Base-by-base conservation (phyloP, 2,888 invertebrate genomes). In the Hirtodrosophila cameraria region DNA sequence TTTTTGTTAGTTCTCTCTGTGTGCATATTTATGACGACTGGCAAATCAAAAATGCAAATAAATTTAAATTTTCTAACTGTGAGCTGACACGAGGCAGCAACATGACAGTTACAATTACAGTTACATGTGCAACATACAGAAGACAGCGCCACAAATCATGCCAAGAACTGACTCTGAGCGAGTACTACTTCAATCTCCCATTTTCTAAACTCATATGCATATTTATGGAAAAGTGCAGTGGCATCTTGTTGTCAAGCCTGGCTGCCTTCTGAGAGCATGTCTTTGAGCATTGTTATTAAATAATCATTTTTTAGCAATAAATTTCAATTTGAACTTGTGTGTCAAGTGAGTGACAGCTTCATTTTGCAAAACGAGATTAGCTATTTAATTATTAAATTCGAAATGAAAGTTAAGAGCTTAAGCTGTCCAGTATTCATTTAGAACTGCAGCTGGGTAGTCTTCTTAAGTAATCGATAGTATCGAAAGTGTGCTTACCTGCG, bases 31-130 rank as follows among this genome's bases (percentile, higher is more conserved):
- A 79, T 83, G 72, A 66, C 43, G 80, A 61, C 67, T 78, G 64
- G 55, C 78, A 75, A 83, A 87, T 83, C 87, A 87, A 83, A 86
- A 86, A 86, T 83, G 83, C 86, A 87, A 87, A 84, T 84, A 84
- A 87, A 84, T 84, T 87, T 84, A 84, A 84, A 84, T 86, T 86
- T 69, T 72, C 66, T 75, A 83, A 69, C 80, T 69, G 53, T 54
- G 60, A 70, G 60, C 46, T 61, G 78, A 66, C 82, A 71, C 52
- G 59, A 79, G 73, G 60, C 67, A 61, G 75, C 86, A 73, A 87
- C 82, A 87, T 85, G 87, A 85, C 82, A 87, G 70, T 83, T 73
- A 80, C 80, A 83, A 78, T 83, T 83, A 83, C 86, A 75, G 66
- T 74, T 74, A 66, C 75, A 79, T 70, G n/a, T n/a, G 65, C 46